These are phyloP conservation scores for Zaprionus vittiger DNA, from an alignment of 1,140 invertebrate species.

Conservation along the genomic window DNA sequence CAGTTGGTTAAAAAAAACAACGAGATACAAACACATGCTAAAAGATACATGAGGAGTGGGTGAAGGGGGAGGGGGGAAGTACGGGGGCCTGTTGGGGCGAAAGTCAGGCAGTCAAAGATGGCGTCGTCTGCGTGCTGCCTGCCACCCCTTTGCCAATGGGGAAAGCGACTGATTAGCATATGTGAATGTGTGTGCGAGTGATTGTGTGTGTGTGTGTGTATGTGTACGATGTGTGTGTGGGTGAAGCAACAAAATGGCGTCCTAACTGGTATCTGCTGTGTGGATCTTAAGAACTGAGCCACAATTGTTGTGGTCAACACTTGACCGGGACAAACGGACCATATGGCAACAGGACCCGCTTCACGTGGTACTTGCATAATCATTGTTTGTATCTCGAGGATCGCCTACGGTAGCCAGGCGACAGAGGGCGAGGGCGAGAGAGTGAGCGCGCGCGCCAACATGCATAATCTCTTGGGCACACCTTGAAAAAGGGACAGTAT, in stretches of 20 bases:
- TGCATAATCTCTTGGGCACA: slow-evolving; percentile 69
- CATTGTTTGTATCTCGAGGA: slow-evolving; percentile 50
- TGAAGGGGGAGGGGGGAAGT: background rate
- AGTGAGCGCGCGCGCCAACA: slow-evolving; percentile 47
- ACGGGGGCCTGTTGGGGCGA: background rate
- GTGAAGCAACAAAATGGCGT: slow-evolving; percentile 33
- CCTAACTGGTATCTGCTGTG: slow-evolving; percentile 2
- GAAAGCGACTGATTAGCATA: slow-evolving; percentile 44
- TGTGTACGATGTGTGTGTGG: background rate
- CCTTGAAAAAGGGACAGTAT: slow-evolving; percentile 56
- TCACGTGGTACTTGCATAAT: slow-evolving; percentile 46
- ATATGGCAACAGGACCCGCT: slow-evolving; percentile 19
- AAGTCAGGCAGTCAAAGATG: slow-evolving; percentile 44
- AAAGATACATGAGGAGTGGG: slow-evolving; percentile 33
- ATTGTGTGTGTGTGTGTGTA: background rate
- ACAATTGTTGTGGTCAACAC: slow-evolving; percentile 49
- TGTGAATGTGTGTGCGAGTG: slow-evolving; percentile 1
- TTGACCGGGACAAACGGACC: slow-evolving; percentile 45
- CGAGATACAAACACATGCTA: slow-evolving; percentile 33
- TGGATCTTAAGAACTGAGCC: slow-evolving; percentile 29
- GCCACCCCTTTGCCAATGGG: slow-evolving; percentile 52
- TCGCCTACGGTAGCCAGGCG: slow-evolving; percentile 37
- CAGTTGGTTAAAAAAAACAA: slow-evolving; percentile 60
- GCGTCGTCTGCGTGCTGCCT: slow-evolving; percentile 31
- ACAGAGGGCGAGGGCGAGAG: background rate